Evolutionary conservation across 2,113 vertebrate species (phyloP).

Genomic region (Nicator chloris): DNA sequence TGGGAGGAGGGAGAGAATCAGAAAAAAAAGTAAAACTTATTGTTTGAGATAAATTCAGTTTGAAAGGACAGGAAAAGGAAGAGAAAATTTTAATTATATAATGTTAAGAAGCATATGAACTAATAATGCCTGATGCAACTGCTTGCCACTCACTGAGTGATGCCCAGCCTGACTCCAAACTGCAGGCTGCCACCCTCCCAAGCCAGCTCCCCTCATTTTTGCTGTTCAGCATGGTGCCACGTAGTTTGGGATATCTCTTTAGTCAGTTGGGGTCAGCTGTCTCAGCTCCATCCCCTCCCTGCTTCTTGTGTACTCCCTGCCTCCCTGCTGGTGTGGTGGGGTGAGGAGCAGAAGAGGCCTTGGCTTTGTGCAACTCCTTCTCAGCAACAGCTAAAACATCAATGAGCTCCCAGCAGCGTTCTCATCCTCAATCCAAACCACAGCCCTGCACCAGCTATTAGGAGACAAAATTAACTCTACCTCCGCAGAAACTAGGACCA

Average conservation of each 20-base stretch:
- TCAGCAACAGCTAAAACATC: neutral
- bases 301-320: neutral
- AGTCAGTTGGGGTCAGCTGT: neutral
- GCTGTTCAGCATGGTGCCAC: neutral
- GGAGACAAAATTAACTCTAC: neutral
- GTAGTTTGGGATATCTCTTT: neutral
- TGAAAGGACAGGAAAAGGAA: neutral
- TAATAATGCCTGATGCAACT: neutral
- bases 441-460: neutral
- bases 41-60: neutral
- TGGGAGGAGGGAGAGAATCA: neutral
- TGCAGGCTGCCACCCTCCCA: neutral
- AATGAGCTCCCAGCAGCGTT: neutral
- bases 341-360: neutral
- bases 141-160: rapidly evolving
- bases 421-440: neutral
- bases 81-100: neutral
- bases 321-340: neutral
- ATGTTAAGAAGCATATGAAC: neutral
- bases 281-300: neutral
- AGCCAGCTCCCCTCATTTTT: neutral
- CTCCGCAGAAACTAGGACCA: neutral
- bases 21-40: neutral
- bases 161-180: too few species aligned
- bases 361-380: neutral